Base-by-base conservation (phyloP, 2,888 invertebrate species). In the Brachylomia viminalis region DNA sequence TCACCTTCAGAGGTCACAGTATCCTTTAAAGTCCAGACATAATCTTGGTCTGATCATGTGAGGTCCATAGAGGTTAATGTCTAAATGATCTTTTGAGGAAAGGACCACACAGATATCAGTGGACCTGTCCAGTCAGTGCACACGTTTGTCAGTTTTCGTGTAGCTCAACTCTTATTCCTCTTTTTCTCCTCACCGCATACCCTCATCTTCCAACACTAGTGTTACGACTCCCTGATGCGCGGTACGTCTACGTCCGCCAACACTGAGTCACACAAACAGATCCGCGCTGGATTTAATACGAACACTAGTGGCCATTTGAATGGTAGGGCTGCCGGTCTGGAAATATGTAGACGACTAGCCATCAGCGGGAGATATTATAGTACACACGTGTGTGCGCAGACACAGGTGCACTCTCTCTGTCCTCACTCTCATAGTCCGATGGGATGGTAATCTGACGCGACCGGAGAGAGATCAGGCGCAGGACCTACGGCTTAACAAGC, bases 251-350 rank as follows among this genome's bases (percentile, higher is more conserved):
- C n/a, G n/a, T n/a, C 65, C 69, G 49, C 61, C 65, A 70, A 64
- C 69, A 64, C 33, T 61, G 73, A 74, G 11, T 58, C 66, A 74
- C 59, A 52, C 70, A 74, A 83, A 81, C 73, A 84, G 64, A 77
- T 72, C 45, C 64, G 54, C 75, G 58, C 30, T 15, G 52, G 33
- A 74, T 68, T 67, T 65, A 38, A 71, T 68, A 54, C 54, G 3
- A 68, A 56, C 49, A 66, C 47, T 33, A 59, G 54, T 56, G 10
- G 27, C 13, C 33, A 27, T 66, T 66, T 30, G 3, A n/a, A 15
- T 0, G 0, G 7, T 75, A 80, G 81, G 76, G 85, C n/a, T 83
- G 76, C 1, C 61, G 38, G 45, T 42, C 17, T 30, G 13, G 13
- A 20, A 33, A 72, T 30, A n/a, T 65, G n/a, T n/a, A 23, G 10